Percentiles rank a stretch among this genome's conserved stretches.
phyloP scores from a whole-genome alignment of 2,888 invertebrate genomes.

The Phyllotreta striolata region DNA sequence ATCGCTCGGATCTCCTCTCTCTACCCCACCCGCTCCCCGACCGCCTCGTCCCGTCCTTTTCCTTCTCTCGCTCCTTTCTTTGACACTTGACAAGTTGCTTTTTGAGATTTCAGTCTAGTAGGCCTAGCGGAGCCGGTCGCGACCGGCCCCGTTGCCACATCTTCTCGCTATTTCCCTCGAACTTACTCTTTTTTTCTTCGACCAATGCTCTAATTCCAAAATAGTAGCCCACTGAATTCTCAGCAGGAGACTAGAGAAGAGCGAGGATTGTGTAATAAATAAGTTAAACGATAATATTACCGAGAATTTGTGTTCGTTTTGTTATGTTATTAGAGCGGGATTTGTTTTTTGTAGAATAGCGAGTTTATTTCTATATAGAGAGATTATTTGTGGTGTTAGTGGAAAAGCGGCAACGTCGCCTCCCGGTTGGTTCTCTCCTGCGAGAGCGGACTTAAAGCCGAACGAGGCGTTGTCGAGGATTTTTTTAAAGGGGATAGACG shows the following conservation, averaged over 20 bases:
- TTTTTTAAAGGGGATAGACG: conserved; percentile 34
- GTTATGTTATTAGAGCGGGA: too few relatives aligned
- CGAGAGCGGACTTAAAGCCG: conserved; percentile 30
- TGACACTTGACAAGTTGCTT: conserved; percentile 63
- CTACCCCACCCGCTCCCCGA: conserved; percentile 43
- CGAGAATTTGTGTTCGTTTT: too few relatives aligned
- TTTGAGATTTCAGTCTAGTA: conserved; percentile 58
- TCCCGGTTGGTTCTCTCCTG: conserved; percentile 24
- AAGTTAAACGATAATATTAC: too few relatives aligned
- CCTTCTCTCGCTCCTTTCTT: conserved; percentile 53
- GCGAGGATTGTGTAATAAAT: too few relatives aligned
- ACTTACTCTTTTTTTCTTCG: not conserved
- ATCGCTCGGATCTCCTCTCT: conserved; percentile 39
- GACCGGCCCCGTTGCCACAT: conserved; percentile 33
- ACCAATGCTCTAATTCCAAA: too few relatives aligned
- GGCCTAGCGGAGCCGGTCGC: conserved; percentile 49
- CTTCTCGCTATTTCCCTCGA: not conserved
- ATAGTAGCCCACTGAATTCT: too few relatives aligned
- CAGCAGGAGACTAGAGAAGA: too few relatives aligned
- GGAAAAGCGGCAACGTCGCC: conserved; percentile 28
- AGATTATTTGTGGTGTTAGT: too few relatives aligned
- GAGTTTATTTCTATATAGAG: too few relatives aligned
- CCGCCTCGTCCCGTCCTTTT: conserved; percentile 43
- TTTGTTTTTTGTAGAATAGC: too few relatives aligned
- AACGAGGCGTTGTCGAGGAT: conserved; percentile 24